These are phyloP conservation scores for Azorinus chamasolen DNA, from an alignment of 2,888 invertebrate species.

Conservation along the genomic window DNA sequence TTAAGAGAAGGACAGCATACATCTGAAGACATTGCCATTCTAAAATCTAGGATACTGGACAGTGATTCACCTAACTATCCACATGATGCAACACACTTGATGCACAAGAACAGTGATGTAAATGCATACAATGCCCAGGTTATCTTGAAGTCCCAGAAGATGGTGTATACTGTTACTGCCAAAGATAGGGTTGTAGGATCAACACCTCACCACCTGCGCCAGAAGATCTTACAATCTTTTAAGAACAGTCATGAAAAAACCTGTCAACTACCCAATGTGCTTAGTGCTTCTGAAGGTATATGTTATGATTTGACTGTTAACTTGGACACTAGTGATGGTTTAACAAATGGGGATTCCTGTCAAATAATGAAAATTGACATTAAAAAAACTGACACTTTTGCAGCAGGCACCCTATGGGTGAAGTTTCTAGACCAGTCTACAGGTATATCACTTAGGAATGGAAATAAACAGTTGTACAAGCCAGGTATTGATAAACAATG, in stretches of 20 bases:
- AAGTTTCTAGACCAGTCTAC: slow-evolving; percentile 33
- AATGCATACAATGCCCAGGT: slow-evolving; percentile 36
- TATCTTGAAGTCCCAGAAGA: not conserved
- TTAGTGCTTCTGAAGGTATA: slow-evolving; percentile 31
- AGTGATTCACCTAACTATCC: slow-evolving; percentile 30
- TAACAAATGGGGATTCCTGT: slow-evolving; percentile 53
- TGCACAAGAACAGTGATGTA: slow-evolving; percentile 53
- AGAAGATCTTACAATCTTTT: slow-evolving; percentile 20
- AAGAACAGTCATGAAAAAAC: slow-evolving; percentile 21
- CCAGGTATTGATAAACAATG: slow-evolving; percentile 26
- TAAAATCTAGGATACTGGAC: slow-evolving; percentile 33
- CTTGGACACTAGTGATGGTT: slow-evolving; percentile 43
- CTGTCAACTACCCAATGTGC: slow-evolving; percentile 23
- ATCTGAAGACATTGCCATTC: slow-evolving; percentile 42
- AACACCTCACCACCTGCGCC: slow-evolving; percentile 28
- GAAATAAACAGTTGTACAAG: slow-evolving; percentile 30
- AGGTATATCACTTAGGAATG: slow-evolving; percentile 19
- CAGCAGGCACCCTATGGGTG: slow-evolving; percentile 47
- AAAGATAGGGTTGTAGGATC: slow-evolving; percentile 20
- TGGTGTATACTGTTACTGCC: slow-evolving; percentile 37
- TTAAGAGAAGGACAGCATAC: slow-evolving; percentile 58
- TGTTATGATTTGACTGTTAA: slow-evolving; percentile 55
- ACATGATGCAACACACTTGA: slow-evolving; percentile 38
- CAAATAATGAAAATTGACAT: slow-evolving; percentile 22
- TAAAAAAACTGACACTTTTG: not conserved